These are phyloP conservation scores for Rhadinocentrus ornatus DNA, from an alignment of 2,797 vertebrate species.

Conservation along the genomic window DNA sequence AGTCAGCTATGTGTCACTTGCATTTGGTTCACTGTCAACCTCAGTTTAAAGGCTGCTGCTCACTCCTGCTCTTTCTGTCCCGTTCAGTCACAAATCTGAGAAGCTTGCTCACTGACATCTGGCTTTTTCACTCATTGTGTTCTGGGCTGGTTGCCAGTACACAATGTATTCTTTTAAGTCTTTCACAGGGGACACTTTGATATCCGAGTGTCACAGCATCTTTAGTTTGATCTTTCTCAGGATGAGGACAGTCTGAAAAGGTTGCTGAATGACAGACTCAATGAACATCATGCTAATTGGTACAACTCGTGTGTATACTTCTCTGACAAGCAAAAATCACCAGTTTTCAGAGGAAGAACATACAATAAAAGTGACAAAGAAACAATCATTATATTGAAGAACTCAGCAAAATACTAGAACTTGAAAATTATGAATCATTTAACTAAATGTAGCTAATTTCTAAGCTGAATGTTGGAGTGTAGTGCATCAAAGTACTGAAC, in stretches of 20 bases:
- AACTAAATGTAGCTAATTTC: too few relatives aligned
- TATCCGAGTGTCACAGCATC: neutral
- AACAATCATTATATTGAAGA: too few relatives aligned
- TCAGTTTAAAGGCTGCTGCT: conserved; percentile 20
- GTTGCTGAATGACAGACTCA: neutral
- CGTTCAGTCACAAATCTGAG: conserved; percentile 6
- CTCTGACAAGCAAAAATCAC: neutral
- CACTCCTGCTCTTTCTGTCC: conserved; percentile 4
- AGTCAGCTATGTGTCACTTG: conserved; percentile 7
- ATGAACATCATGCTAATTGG: neutral
- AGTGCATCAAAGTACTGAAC: too few relatives aligned
- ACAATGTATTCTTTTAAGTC: conserved; percentile 1
- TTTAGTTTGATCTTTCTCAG: neutral
- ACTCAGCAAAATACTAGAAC: too few relatives aligned
- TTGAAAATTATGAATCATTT: too few relatives aligned
- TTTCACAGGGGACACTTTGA: neutral
- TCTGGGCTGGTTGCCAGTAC: conserved; percentile 30
- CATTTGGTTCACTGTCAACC: conserved; percentile 28
- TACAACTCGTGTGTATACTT: neutral
- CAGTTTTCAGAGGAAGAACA: too few relatives aligned
- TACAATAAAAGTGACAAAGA: too few relatives aligned
- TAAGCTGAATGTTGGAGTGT: too few relatives aligned
- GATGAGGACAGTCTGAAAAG: neutral
- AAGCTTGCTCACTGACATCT: conserved; percentile 23
- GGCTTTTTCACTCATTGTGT: conserved; percentile 1